Conservation (phyloP, 2,113 vertebrate species). For the Speoplatyrhinus poulsoni region DNA sequence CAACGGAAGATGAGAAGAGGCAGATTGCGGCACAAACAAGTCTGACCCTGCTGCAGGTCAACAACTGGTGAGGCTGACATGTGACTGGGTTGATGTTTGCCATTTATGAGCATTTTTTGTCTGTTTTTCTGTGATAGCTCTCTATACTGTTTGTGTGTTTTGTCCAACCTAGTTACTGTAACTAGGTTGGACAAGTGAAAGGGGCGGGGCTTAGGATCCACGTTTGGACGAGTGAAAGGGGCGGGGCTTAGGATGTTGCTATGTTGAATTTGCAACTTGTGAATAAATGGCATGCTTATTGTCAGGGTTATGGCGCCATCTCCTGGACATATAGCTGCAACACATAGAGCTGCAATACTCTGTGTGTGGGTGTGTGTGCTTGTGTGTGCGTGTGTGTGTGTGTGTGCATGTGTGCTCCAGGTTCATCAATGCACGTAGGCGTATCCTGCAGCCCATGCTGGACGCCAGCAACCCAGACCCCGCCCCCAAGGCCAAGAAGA, state of each 20-base stretch:
- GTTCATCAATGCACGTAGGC: constrained; percentile 97
- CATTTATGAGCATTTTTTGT: too few relatives aligned
- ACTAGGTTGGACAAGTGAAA: too few relatives aligned
- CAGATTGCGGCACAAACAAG: constrained; percentile 97
- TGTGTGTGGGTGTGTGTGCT: neutral
- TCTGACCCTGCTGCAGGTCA: constrained; percentile 97
- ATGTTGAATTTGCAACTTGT: neutral
- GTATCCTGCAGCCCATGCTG: constrained; percentile 96
- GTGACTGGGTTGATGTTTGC: neutral
- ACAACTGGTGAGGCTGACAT: constrained; percentile 90
- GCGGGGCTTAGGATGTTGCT: neutral
- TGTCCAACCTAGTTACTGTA: too few relatives aligned
- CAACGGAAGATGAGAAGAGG: constrained; percentile 97
- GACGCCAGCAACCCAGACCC: constrained; percentile 98
- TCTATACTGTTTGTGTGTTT: too few relatives aligned
- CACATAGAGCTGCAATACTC: constrained; percentile 7
- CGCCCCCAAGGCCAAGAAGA: constrained; percentile 97
- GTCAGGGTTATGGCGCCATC: constrained; percentile 52
- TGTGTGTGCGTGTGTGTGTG: too few relatives aligned
- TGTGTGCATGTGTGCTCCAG: constrained; percentile 56
- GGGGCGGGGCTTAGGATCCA: too few relatives aligned
- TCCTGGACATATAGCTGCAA: constrained; percentile 38
- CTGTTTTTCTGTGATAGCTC: too few relatives aligned
- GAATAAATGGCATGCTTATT: neutral
- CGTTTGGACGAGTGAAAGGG: too few relatives aligned